These are phyloP conservation scores for Sakesphorus luctuosus DNA, from an alignment of 2,113 vertebrate species.

Conservation along the genomic window DNA sequence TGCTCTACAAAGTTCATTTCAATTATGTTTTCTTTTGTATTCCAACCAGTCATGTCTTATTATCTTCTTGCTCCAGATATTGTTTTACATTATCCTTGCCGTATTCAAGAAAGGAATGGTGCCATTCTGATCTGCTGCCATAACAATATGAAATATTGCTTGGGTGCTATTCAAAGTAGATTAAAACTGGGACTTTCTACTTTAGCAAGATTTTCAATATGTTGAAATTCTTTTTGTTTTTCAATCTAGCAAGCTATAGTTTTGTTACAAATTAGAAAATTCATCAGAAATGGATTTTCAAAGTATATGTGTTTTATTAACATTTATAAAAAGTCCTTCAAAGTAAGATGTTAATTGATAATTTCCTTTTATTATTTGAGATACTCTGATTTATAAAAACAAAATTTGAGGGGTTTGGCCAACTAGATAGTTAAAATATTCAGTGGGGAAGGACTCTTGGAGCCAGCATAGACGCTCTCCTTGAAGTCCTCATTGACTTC, in stretches of 20 bases:
- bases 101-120: not conserved
- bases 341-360: not conserved
- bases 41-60: not conserved
- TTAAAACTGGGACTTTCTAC: not conserved
- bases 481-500: not conserved
- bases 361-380: not conserved
- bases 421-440: not conserved
- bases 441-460: not conserved
- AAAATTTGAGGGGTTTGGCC: not conserved
- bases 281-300: not conserved
- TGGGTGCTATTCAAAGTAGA: constrained; percentile 7
- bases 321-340: not conserved
- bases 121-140: not conserved
- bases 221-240: not conserved
- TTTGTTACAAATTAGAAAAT: not conserved
- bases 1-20: not conserved
- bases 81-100: constrained; percentile 10
- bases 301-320: not conserved
- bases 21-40: not conserved
- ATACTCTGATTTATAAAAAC: not conserved
- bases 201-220: not conserved
- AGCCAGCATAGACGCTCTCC: rapidly evolving
- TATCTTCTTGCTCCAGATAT: not conserved
- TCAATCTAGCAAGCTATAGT: not conserved
- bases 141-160: constrained; percentile 2